Evolutionary conservation across 2,888 invertebrate species (phyloP).

Genomic region (Lamellibrachia columna): DNA sequence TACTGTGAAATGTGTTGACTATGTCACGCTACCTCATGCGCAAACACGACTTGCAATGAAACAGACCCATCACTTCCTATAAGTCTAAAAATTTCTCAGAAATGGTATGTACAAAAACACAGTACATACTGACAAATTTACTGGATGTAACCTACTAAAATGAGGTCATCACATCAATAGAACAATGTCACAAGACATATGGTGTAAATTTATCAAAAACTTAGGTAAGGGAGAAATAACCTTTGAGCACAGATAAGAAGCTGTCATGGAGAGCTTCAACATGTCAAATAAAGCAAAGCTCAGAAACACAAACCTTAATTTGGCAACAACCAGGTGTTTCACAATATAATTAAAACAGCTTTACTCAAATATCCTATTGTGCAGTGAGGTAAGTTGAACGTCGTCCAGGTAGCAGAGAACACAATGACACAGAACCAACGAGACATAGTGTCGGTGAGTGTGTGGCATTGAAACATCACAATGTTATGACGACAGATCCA

Average conservation of each 20-base stretch:
- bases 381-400: neutral
- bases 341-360: neutral
- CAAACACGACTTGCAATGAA: neutral
- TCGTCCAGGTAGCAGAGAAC: neutral
- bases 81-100: conserved; percentile 8
- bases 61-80: neutral
- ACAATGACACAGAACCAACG: neutral
- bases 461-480: neutral
- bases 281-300: too few relatives aligned
- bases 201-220: conserved; percentile 9
- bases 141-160: neutral
- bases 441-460: neutral
- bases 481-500: neutral
- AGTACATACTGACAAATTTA: neutral
- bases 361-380: neutral
- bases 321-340: neutral
- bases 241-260: neutral
- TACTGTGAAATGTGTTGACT: neutral
- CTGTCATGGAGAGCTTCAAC: neutral
- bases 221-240: neutral
- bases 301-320: neutral
- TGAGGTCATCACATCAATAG: neutral
- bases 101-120: neutral
- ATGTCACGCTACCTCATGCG: neutral
- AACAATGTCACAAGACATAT: conserved; percentile 6